Evolutionary conservation across 2,888 invertebrate species (phyloP).

Genomic region (Acheta domesticus): DNA sequence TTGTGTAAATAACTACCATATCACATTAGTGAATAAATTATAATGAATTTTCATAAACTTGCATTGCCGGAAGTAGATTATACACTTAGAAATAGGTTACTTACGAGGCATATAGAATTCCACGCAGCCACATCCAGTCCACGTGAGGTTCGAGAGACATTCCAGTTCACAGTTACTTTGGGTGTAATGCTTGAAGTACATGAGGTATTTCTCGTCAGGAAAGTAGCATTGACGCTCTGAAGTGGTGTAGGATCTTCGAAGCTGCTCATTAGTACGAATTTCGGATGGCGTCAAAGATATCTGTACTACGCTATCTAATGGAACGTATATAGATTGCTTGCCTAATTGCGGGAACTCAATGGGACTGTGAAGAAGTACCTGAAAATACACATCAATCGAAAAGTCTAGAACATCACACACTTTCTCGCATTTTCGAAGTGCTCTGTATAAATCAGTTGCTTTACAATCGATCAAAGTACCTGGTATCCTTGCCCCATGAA

Average conservation of each 20-base stretch:
- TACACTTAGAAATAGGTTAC: background rate
- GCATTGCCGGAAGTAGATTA: too few relatives aligned
- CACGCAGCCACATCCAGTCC: background rate
- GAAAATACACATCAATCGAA: too few relatives aligned
- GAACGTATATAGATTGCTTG: background rate
- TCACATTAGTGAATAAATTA: too few relatives aligned
- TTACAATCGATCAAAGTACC: background rate
- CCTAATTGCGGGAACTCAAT: background rate
- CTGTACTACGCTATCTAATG: background rate
- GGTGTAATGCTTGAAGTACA: background rate
- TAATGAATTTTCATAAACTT: too few relatives aligned
- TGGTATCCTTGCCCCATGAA: background rate
- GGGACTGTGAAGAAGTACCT: background rate
- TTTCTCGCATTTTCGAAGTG: too few relatives aligned
- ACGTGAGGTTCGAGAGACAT: background rate
- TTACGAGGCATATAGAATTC: conserved; percentile 7
- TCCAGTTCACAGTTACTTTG: background rate
- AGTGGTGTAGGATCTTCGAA: background rate
- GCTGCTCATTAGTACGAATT: background rate
- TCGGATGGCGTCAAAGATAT: background rate
- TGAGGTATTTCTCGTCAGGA: background rate
- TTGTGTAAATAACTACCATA: too few relatives aligned
- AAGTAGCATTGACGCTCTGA: background rate
- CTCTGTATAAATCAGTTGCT: too few relatives aligned
- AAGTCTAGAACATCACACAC: too few relatives aligned